Conservation (phyloP, 2,797 vertebrate species). For the Discoglossus pictus region DNA sequence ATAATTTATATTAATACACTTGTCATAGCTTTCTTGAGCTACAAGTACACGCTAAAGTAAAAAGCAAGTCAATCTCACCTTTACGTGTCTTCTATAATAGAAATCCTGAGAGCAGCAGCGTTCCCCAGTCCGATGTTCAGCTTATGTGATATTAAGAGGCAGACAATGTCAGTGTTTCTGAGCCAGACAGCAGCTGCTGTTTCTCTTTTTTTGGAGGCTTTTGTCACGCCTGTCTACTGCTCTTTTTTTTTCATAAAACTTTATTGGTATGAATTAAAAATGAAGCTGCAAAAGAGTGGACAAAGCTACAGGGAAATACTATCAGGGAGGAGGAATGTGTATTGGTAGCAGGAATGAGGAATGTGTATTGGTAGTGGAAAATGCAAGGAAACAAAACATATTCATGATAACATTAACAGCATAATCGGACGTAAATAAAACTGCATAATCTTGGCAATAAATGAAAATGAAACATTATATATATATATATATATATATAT, state of each 20-base stretch:
- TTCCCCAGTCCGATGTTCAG: not conserved
- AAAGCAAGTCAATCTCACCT: constrained; percentile 22
- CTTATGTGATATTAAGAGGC: constrained; percentile 26
- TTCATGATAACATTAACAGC: too few species aligned
- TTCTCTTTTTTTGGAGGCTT: constrained; percentile 35
- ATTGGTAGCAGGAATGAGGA: too few species aligned
- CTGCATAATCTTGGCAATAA: too few species aligned
- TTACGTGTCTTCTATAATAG: constrained; percentile 28
- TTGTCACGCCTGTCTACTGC: constrained; percentile 49
- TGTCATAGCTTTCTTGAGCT: not conserved
- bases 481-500: too few species aligned
- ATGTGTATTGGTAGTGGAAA: too few species aligned
- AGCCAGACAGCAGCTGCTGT: constrained; percentile 42
- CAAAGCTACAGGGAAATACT: too few species aligned
- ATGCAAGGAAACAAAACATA: too few species aligned
- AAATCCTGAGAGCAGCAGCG: constrained; percentile 1
- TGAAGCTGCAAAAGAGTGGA: too few species aligned
- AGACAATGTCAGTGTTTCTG: constrained; percentile 32
- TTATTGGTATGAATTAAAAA: constrained; percentile 26
- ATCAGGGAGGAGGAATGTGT: too few species aligned
- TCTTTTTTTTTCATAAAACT: constrained; percentile 29
- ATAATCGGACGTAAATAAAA: too few species aligned
- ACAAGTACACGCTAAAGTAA: too few species aligned
- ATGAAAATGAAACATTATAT: too few species aligned
- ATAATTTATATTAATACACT: not conserved